These are phyloP conservation scores for Medauroidea extradentata DNA, from an alignment of 1,140 invertebrate genomes.

Conservation along the genomic window DNA sequence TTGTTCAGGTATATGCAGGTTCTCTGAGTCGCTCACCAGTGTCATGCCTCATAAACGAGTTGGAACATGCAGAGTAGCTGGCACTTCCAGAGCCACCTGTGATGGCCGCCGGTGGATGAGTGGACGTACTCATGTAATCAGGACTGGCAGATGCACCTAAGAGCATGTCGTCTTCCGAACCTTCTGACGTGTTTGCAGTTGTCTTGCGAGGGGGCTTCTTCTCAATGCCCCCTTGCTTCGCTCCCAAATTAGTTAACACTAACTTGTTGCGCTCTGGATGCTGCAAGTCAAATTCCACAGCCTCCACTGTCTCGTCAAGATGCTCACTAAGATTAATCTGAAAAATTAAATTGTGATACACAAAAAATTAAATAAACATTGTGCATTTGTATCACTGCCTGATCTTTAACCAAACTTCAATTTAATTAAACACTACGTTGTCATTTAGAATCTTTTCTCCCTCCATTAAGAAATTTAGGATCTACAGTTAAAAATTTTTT, in stretches of 20 bases:
- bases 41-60: conserved; percentile 41
- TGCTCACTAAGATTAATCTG: conserved; percentile 41
- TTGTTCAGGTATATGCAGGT: too few relatives aligned
- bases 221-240: conserved; percentile 15
- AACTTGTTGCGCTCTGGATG: conserved; percentile 33
- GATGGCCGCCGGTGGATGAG: background rate
- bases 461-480: too few relatives aligned
- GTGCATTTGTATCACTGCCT: too few relatives aligned
- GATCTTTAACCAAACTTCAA: too few relatives aligned
- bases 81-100: conserved; percentile 5
- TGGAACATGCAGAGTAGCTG: conserved; percentile 5
- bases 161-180: conserved; percentile 47
- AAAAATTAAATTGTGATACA: conserved; percentile 13
- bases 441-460: too few relatives aligned
- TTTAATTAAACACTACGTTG: too few relatives aligned
- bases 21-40: conserved; percentile 37
- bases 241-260: conserved; percentile 28
- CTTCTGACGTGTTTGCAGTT: conserved; percentile 24
- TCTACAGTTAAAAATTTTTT: too few relatives aligned
- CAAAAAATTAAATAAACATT: conserved; percentile 2
- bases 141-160: conserved; percentile 54
- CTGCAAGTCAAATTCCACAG: conserved; percentile 42
- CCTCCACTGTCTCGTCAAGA: conserved; percentile 41
- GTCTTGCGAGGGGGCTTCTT: conserved; percentile 7
- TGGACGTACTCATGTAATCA: conserved; percentile 34